These are phyloP conservation scores for Entelurus aequoreus DNA, from an alignment of 2,113 vertebrate species.

Conservation along the genomic window DNA sequence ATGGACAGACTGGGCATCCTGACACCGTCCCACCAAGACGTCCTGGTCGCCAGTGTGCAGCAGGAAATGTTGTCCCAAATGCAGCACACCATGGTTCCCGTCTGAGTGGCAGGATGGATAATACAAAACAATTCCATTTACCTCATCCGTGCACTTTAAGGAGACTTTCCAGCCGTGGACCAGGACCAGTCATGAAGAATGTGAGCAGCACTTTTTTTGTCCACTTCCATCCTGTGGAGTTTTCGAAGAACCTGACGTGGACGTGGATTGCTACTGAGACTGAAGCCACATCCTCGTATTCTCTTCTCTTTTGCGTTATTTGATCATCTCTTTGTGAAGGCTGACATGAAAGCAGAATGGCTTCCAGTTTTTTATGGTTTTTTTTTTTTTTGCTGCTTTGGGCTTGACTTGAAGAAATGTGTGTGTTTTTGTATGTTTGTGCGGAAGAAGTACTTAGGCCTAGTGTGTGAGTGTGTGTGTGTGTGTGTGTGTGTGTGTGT, in stretches of 20 bases:
- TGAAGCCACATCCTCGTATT: slow-evolving; percentile 38
- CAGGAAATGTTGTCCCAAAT: slow-evolving; percentile 93
- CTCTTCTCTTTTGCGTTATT: slow-evolving; percentile 39
- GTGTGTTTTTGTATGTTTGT: not conserved
- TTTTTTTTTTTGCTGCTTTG: slow-evolving; percentile 55
- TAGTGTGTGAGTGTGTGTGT: slow-evolving; percentile 2
- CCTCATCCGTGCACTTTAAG: slow-evolving; percentile 99
- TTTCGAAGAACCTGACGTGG: slow-evolving; percentile 41
- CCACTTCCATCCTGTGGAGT: slow-evolving; percentile 51
- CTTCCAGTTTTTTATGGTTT: slow-evolving; percentile 38
- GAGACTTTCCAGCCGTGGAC: slow-evolving; percentile 60
- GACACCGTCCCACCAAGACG: slow-evolving; percentile 85
- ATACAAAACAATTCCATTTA: slow-evolving; percentile 79
- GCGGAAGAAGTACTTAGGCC: too few species aligned
- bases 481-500: slow-evolving; percentile 8
- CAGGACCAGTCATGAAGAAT: slow-evolving; percentile 26
- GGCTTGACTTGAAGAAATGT: slow-evolving; percentile 60
- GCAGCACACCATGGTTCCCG: slow-evolving; percentile 98
- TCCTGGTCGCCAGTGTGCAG: slow-evolving; percentile 86
- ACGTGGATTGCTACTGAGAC: slow-evolving; percentile 37
- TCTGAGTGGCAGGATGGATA: slow-evolving; percentile 76
- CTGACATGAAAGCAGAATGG: slow-evolving; percentile 58
- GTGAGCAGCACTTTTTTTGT: slow-evolving; percentile 66
- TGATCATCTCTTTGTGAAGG: slow-evolving; percentile 51
- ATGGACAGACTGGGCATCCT: slow-evolving; percentile 91